Percentiles rank a stretch among this genome's conserved stretches.
Conservation (phyloP, 2,888 invertebrate species). For the Netelia inedita region DNA sequence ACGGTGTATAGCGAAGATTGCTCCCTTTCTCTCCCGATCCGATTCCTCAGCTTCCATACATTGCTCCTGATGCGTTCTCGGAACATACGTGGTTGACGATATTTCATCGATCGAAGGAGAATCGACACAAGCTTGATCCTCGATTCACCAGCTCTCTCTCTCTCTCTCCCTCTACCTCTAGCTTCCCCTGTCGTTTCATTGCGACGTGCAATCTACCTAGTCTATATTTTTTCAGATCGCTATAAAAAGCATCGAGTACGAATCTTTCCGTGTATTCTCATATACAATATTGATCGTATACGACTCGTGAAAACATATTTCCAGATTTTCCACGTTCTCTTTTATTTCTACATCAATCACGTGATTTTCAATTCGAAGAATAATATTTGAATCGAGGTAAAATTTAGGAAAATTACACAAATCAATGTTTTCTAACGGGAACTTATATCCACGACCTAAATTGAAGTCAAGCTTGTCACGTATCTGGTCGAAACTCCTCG, state of each 20-base stretch:
- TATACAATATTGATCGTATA: not conserved
- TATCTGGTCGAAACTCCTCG: too few relatives aligned
- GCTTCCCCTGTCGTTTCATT: constrained; percentile 12
- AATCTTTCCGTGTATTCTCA: not conserved
- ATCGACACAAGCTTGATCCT: constrained; percentile 1
- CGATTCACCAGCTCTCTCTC: not conserved
- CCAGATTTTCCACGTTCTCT: too few relatives aligned
- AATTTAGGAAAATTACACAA: too few relatives aligned
- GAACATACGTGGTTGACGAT: constrained; percentile 2
- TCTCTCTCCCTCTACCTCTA: constrained; percentile 11
- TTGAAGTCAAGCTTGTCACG: too few relatives aligned
- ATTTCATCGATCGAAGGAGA: constrained; percentile 10
- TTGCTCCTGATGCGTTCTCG: constrained; percentile 8
- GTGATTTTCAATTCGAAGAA: too few relatives aligned
- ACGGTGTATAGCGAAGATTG: constrained; percentile 22
- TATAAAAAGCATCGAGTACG: constrained; percentile 12
- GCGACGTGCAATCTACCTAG: not conserved
- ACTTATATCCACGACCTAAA: too few relatives aligned
- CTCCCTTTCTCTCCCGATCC: constrained; percentile 15
- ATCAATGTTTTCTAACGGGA: too few relatives aligned
- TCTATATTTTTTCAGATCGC: not conserved
- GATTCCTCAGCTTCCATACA: constrained; percentile 23
- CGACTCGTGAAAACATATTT: not conserved
- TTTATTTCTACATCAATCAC: too few relatives aligned
- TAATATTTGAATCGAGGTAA: too few relatives aligned